Evolutionary conservation across 37 sponge, comb jelly and placozoan species (phyloP).

Genomic region (Petrosia ficiformis): DNA sequence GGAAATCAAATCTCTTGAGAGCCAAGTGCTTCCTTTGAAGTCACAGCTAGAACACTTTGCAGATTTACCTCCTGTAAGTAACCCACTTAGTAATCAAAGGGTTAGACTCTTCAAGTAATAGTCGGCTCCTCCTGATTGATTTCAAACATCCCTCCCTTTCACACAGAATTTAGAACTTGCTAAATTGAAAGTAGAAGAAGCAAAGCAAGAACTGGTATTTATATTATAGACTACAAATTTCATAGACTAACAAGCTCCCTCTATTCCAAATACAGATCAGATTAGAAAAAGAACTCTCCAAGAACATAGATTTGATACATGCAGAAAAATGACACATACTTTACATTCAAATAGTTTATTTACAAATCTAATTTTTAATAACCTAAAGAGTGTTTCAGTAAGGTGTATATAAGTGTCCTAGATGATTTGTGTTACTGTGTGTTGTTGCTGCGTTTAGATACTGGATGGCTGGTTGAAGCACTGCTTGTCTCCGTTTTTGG

Average conservation of each 20-base stretch:
- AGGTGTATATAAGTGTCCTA: too few relatives aligned
- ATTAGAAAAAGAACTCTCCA: constrained; percentile 57
- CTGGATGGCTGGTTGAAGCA: constrained; percentile 16
- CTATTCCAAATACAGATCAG: too few relatives aligned
- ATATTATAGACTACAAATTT: too few relatives aligned
- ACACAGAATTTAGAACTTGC: constrained; percentile 63
- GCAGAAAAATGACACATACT: constrained; percentile 17
- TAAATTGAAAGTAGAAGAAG: constrained; percentile 61
- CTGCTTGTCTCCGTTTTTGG: constrained; percentile 69
- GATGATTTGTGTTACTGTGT: too few relatives aligned
- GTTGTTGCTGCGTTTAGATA: too few relatives aligned
- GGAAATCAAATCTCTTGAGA: not conserved
- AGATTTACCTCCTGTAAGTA: constrained; percentile 73
- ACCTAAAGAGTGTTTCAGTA: not conserved
- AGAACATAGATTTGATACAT: constrained; percentile 42
- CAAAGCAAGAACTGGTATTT: constrained; percentile 55
- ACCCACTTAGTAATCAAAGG: too few relatives aligned
- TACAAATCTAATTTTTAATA: not conserved
- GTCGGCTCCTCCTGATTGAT: too few relatives aligned
- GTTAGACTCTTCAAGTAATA: too few relatives aligned
- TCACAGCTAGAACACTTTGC: constrained; percentile 52
- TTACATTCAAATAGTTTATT: not conserved
- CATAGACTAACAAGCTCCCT: too few relatives aligned
- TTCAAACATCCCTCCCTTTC: too few relatives aligned
- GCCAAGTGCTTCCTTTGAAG: constrained; percentile 38